Evolutionary conservation across 2,888 invertebrate species (phyloP).

Genomic region (Thalpophila matura): DNA sequence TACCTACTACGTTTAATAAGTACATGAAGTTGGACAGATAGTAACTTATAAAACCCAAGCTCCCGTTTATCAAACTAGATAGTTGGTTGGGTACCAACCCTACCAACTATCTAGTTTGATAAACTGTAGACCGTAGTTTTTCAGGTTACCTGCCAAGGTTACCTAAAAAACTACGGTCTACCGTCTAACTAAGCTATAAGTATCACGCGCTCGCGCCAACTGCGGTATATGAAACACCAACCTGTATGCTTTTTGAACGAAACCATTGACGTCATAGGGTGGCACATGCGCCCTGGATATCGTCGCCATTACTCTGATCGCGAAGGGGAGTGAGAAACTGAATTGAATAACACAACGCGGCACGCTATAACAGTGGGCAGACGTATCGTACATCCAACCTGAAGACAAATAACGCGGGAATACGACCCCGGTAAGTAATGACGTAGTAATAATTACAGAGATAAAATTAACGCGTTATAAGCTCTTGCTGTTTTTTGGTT

Average conservation of each 20-base stretch:
- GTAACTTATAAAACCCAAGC: too few species aligned
- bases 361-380: slow-evolving; percentile 75
- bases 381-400: slow-evolving; percentile 70
- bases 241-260: slow-evolving; percentile 88
- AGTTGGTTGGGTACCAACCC: too few species aligned
- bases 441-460: slow-evolving; percentile 63
- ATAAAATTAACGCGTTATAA: slow-evolving; percentile 53
- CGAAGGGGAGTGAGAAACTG: slow-evolving; percentile 61
- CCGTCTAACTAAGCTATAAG: slow-evolving; percentile 47
- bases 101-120: too few species aligned
- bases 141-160: too few species aligned
- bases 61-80: slow-evolving; percentile 8
- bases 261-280: slow-evolving; percentile 88
- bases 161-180: slow-evolving; percentile 35
- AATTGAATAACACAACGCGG: slow-evolving; percentile 75
- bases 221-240: slow-evolving; percentile 73
- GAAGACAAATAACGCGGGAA: slow-evolving; percentile 78
- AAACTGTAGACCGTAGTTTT: too few species aligned
- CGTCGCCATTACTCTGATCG: slow-evolving; percentile 66
- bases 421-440: slow-evolving; percentile 78
- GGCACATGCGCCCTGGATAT: slow-evolving; percentile 73
- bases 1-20: too few species aligned
- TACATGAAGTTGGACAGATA: too few species aligned
- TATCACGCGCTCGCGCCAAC: slow-evolving; percentile 62
- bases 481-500: slow-evolving; percentile 13